Conservation (phyloP, 2,797 vertebrate species). For the Caiman crocodilus region DNA sequence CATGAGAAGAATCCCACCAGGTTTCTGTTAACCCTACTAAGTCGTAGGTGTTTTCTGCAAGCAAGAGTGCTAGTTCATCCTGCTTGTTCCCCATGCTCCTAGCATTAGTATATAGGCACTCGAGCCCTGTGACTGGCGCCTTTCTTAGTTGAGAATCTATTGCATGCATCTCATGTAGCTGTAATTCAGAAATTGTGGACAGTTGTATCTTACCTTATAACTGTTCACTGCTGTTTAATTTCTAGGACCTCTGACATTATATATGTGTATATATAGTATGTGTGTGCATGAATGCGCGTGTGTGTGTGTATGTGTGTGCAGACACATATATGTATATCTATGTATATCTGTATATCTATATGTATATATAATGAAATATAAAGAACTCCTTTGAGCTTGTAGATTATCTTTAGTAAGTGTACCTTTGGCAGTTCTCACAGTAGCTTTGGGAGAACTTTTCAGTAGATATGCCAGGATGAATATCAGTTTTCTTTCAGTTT, state of each 20-base stretch:
- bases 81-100: no score
- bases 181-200: not conserved
- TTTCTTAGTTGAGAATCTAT: not conserved
- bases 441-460: not conserved
- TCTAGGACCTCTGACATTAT: not conserved
- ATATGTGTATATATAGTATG: no score
- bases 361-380: not conserved
- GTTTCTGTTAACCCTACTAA: no score
- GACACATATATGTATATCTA: no score
- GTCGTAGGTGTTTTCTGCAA: no score
- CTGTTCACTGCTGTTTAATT: not conserved
- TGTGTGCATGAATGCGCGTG: no score
- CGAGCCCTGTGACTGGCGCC: no score
- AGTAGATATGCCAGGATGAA: not conserved
- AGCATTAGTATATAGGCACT: no score
- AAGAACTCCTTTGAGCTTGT: not conserved
- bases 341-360: no score
- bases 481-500: not conserved
- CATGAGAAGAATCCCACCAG: no score
- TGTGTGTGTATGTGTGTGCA: no score
- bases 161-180: not conserved
- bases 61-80: no score
- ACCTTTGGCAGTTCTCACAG: not conserved
- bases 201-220: not conserved
- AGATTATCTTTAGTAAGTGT: not conserved